These are phyloP conservation scores for Caenorhabditis zanzibari DNA, from an alignment of 2,888 invertebrate species.

Conservation along the genomic window DNA sequence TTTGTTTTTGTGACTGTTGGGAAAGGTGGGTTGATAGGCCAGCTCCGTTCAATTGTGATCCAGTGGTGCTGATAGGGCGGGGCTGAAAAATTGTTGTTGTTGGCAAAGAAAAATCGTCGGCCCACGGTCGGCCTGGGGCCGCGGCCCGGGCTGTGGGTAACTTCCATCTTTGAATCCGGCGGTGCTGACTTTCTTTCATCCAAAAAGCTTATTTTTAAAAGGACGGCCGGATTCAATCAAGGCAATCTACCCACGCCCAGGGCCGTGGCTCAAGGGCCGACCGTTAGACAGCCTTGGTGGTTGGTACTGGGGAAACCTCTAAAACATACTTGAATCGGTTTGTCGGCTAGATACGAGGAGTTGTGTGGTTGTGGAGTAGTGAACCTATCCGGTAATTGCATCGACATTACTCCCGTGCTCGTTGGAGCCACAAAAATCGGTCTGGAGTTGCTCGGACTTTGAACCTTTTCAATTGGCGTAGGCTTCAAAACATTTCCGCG, in stretches of 20 bases:
- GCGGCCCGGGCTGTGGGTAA: too few species aligned
- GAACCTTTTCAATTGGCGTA: slow-evolving; percentile 19
- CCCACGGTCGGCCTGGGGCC: too few species aligned
- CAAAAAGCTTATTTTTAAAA: too few species aligned
- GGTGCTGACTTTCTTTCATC: too few species aligned
- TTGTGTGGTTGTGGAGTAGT: slow-evolving; percentile 9
- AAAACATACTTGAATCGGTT: slow-evolving; percentile 20
- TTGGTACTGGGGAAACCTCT: too few species aligned
- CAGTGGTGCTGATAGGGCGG: slow-evolving; percentile 25
- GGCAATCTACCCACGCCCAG: too few species aligned
- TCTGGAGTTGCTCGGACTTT: background rate
- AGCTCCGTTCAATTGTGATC: slow-evolving; percentile 29
- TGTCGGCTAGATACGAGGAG: background rate
- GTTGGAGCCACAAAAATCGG: slow-evolving; percentile 33
- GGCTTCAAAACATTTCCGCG: slow-evolving; percentile 47
- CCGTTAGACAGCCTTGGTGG: too few species aligned
- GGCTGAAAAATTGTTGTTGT: slow-evolving; percentile 13
- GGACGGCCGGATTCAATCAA: too few species aligned
- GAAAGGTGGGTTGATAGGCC: background rate
- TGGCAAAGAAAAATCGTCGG: too few species aligned
- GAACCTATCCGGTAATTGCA: slow-evolving; percentile 15
- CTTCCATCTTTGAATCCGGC: too few species aligned
- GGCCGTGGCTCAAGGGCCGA: too few species aligned
- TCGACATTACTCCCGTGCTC: slow-evolving; percentile 12
- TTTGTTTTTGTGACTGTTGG: background rate